Evolutionary conservation across 23 tunicate genomes (phyloP).

Genomic region (Oikopleura vanhoeffeni): DNA sequence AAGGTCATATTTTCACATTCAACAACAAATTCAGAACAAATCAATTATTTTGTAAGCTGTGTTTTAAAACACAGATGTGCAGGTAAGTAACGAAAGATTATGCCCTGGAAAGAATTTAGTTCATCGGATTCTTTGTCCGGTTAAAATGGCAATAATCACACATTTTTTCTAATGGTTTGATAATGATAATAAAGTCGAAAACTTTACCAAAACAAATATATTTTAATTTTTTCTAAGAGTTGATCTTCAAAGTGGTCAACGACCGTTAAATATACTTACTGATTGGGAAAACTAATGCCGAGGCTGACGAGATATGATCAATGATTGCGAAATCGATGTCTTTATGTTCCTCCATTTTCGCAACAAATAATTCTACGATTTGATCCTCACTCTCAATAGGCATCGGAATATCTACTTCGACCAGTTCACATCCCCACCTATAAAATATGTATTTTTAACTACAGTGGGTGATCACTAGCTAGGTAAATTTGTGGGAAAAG

Average conservation of each 20-base stretch:
- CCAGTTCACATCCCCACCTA: neutral
- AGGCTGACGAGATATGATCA: conserved; percentile 64
- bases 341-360: conserved; percentile 20
- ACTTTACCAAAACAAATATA: too few relatives aligned
- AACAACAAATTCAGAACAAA: neutral
- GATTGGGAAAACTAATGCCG: conserved; percentile 54
- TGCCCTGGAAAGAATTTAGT: too few relatives aligned
- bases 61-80: too few relatives aligned
- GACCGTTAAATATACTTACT: conserved; percentile 21
- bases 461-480: too few relatives aligned
- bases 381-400: conserved; percentile 30
- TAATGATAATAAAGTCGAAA: too few relatives aligned
- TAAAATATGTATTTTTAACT: neutral
- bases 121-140: too few relatives aligned
- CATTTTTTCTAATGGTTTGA: too few relatives aligned
- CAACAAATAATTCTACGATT: conserved; percentile 21
- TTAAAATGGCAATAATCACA: too few relatives aligned
- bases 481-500: too few relatives aligned
- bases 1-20: conserved; percentile 22
- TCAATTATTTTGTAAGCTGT: too few relatives aligned
- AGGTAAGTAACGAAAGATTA: too few relatives aligned
- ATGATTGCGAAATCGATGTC: conserved; percentile 25
- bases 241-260: neutral
- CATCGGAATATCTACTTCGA: conserved; percentile 18
- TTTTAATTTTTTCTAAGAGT: too few relatives aligned